Conservation (phyloP, 2,113 vertebrate species). For the Platysternon megacephalum region DNA sequence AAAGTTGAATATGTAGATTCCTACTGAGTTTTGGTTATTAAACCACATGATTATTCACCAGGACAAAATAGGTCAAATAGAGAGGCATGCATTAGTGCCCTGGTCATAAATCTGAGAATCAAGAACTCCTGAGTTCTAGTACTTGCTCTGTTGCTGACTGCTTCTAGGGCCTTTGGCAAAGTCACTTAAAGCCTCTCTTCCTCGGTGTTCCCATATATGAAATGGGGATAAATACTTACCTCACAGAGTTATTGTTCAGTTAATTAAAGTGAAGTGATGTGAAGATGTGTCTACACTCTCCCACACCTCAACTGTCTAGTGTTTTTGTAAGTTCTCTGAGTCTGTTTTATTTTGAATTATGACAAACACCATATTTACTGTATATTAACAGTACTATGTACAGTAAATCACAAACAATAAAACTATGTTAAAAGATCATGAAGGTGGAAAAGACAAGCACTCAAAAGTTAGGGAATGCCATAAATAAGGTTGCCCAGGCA, state of each 20-base stretch:
- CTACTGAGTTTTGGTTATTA: neutral
- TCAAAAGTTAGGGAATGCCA: neutral
- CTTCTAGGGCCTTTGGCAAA: neutral
- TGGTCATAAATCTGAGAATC: neutral
- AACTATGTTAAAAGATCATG: neutral
- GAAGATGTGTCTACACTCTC: neutral
- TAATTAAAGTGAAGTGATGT: neutral
- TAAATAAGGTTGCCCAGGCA: neutral
- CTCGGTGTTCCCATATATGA: neutral
- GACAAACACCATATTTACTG: neutral
- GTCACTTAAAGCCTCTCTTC: neutral
- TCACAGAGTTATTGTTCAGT: neutral
- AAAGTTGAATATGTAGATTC: neutral
- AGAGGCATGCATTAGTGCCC: neutral
- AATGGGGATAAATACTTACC: neutral
- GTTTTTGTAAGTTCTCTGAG: neutral
- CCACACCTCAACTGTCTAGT: neutral
- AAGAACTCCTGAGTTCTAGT: neutral
- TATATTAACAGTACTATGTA: neutral
- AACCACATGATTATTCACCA: neutral
- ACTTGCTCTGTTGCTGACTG: neutral
- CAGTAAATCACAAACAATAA: neutral
- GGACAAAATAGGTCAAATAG: neutral
- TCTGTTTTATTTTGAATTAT: neutral
- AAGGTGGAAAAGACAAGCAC: neutral